Evolutionary conservation across 2,797 vertebrate species (phyloP).

Genomic region (Falco peregrinus): DNA sequence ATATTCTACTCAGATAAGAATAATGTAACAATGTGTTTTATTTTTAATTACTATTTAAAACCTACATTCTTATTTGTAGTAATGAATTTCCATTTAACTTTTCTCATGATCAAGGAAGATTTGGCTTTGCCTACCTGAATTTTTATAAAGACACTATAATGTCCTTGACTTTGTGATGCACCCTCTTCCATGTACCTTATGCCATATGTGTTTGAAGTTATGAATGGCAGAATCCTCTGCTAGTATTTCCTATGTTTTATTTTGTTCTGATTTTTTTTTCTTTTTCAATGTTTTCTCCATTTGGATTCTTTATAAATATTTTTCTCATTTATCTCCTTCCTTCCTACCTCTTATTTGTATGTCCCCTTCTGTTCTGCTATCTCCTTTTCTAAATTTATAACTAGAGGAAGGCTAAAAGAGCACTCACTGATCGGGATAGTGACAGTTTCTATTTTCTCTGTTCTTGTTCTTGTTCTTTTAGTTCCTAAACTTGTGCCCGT

Average conservation of each 20-base stretch:
- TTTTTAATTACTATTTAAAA: neutral
- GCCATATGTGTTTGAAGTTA: neutral
- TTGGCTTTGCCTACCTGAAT: neutral
- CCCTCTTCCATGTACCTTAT: neutral
- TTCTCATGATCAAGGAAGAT: neutral
- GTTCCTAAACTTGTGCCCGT: neutral
- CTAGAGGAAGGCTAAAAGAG: neutral
- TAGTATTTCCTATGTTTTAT: neutral
- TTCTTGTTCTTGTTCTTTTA: neutral
- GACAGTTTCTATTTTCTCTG: neutral
- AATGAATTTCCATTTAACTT: neutral
- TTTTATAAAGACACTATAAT: neutral
- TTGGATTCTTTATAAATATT: neutral
- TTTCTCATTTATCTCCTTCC: neutral
- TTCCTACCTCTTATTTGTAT: neutral
- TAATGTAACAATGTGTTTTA: neutral
- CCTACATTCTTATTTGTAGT: neutral
- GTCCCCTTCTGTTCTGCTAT: neutral
- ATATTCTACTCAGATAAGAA: neutral
- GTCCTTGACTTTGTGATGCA: neutral
- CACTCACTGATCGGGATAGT: neutral
- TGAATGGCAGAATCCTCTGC: neutral
- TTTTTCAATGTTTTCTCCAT: neutral
- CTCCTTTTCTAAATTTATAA: neutral
- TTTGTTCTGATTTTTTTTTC: neutral